Evolutionary conservation across 2,888 invertebrate species (phyloP), one percentile per base, ranked within the genome.

Genomic region (Gandaritis pyraliata): DNA sequence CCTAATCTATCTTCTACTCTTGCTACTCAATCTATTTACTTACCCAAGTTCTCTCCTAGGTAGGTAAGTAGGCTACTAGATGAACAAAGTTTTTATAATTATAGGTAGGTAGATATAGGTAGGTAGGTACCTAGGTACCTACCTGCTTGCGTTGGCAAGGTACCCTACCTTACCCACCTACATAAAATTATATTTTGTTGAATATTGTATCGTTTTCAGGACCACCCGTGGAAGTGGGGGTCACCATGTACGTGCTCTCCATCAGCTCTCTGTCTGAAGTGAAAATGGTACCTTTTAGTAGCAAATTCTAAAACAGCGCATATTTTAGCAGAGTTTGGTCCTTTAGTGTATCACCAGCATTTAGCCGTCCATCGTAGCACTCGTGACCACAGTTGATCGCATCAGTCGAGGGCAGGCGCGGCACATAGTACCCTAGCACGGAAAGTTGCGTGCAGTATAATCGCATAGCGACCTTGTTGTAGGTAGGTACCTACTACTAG

Each of bases 241-340:
- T 96, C 88, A 96, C 96, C 90, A 95, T 96, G 94, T 96, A 96
- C 94, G 96, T 96, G 92, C 95, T 96, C 90, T 95, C 95, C 92
- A 96, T 96, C 94, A 95, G 95, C 93, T 96, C 96, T 85, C 95
- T 96, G 85, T 96, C 96, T 88, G 96, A 96, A 95, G 96, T 96
- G 86, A 95, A 96, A 94, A 96, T 96, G 92, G 92, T 91, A 90
- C 83, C 80, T 85, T 85, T 86, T 80, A 82, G 85, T 68, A 86
- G 72, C 85, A 87, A 66, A 86, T 87, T 76, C 81, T 85, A 85
- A 85, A 79, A 88, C 89, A 85, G 83, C 84, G 90, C 90, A 89
- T 90, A 85, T 81, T 66, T 83, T 89, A 88, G 87, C 85, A 85
- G 88, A 82, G 82, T 78, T 79, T 78, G 46, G 79, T 84, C 85